Percentiles rank a stretch among this genome's conserved stretches.
Conservation (phyloP, 2,888 invertebrate genomes). For the Rapana venosa region DNA sequence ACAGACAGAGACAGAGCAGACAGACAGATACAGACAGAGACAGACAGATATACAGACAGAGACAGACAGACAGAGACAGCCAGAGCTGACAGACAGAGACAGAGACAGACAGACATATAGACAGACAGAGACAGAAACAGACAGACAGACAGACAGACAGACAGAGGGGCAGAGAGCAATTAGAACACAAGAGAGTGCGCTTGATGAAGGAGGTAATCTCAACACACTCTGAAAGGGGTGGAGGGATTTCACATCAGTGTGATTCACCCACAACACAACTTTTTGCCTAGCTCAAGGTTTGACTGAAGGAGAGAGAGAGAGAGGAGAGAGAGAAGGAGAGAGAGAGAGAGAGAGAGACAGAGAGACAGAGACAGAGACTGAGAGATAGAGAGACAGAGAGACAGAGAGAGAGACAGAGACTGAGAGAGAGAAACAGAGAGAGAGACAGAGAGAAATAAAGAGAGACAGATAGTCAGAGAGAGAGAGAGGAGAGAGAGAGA, state of each 20-base stretch:
- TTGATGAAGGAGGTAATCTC: too few species aligned
- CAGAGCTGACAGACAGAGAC: background rate
- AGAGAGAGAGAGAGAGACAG: background rate
- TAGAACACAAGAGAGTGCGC: too few species aligned
- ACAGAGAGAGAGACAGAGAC: background rate
- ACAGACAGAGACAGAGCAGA: too few species aligned
- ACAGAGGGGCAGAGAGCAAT: background rate
- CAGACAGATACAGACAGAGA: background rate
- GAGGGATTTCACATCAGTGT: too few species aligned
- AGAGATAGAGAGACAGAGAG: background rate
- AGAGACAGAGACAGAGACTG: background rate
- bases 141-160: background rate
- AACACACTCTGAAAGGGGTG: too few species aligned
- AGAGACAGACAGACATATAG: too few species aligned
- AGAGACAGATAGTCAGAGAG: too few species aligned
- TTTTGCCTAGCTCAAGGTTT: too few species aligned
- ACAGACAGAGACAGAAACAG: too few species aligned
- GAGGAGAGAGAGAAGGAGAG: background rate
- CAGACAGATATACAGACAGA: background rate
- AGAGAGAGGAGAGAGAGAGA: background rate
- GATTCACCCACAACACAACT: too few species aligned
- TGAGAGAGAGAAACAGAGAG: too few species aligned
- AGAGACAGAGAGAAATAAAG: too few species aligned
- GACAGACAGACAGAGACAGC: background rate
- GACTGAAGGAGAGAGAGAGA: background rate